Evolutionary conservation across 1,140 invertebrate genomes (phyloP).

Genomic region (Panulirus ornatus): DNA sequence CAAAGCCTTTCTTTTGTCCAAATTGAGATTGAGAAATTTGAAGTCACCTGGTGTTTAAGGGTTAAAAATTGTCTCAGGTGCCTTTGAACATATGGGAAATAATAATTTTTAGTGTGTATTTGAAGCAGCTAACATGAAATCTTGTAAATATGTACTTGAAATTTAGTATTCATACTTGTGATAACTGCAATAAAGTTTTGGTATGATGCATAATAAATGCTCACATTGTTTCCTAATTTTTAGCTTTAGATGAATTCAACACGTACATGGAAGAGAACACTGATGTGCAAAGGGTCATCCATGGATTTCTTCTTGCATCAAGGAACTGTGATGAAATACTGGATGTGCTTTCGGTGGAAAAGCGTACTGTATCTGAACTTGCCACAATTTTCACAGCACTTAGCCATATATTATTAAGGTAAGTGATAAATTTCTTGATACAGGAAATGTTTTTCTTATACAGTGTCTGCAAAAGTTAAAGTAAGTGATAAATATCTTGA

Average conservation of each 20-base stretch:
- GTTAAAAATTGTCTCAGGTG: too few species aligned
- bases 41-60: too few species aligned
- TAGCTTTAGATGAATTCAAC: constrained; percentile 45
- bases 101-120: too few species aligned
- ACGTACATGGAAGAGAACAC: constrained; percentile 12
- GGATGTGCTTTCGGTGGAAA: constrained; percentile 17
- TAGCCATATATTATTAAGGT: constrained; percentile 40
- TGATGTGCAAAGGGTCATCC: constrained; percentile 15
- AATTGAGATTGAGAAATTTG: too few species aligned
- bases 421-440: constrained; percentile 4
- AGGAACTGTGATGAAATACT: constrained; percentile 41
- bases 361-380: constrained; percentile 6
- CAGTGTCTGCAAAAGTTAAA: too few species aligned
- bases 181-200: too few species aligned
- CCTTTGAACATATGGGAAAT: too few species aligned
- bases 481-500: constrained; percentile 10
- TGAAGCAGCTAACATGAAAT: too few species aligned
- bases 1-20: too few species aligned
- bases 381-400: constrained; percentile 43
- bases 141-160: too few species aligned
- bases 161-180: too few species aligned
- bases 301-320: constrained; percentile 23
- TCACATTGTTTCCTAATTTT: neutral
- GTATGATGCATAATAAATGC: neutral
- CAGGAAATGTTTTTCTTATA: too few species aligned